A percentile compares a stretch with the other conserved stretches of the same genome.
These are phyloP conservation scores for Phoenicopterus ruber DNA, from an alignment of 2,113 vertebrate genomes.

Conservation along the genomic window DNA sequence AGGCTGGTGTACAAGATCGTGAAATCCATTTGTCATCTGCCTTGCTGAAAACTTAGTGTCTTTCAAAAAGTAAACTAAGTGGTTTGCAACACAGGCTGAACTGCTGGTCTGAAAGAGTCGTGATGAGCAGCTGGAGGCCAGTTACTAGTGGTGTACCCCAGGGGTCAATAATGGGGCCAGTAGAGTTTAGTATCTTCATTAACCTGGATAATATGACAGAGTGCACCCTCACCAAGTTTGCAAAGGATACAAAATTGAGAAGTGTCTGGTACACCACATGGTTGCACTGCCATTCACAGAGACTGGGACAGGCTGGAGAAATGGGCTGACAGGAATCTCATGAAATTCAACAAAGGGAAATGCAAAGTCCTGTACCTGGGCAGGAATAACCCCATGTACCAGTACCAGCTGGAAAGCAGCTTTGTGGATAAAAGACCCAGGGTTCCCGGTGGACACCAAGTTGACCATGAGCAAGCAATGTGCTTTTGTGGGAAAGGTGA, in stretches of 20 bases:
- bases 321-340: neutral
- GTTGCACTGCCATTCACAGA: neutral
- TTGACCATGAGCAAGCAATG: neutral
- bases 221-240: neutral
- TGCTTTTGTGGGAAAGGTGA: neutral
- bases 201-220: neutral
- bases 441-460: neutral
- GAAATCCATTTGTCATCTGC: neutral
- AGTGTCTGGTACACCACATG: neutral
- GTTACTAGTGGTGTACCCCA: neutral
- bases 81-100: neutral
- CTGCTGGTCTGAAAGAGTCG: neutral
- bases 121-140: neutral
- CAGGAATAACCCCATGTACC: neutral
- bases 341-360: neutral
- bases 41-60: neutral
- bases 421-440: neutral
- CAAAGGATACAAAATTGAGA: neutral
- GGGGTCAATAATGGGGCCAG: neutral
- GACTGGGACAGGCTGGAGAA: neutral
- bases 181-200: neutral
- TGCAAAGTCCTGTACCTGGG: neutral
- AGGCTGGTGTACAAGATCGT: neutral
- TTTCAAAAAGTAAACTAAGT: neutral
- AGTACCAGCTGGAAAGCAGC: neutral